These are phyloP conservation scores for Epiblema foenella DNA, from an alignment of 2,888 invertebrate genomes.

Conservation along the genomic window DNA sequence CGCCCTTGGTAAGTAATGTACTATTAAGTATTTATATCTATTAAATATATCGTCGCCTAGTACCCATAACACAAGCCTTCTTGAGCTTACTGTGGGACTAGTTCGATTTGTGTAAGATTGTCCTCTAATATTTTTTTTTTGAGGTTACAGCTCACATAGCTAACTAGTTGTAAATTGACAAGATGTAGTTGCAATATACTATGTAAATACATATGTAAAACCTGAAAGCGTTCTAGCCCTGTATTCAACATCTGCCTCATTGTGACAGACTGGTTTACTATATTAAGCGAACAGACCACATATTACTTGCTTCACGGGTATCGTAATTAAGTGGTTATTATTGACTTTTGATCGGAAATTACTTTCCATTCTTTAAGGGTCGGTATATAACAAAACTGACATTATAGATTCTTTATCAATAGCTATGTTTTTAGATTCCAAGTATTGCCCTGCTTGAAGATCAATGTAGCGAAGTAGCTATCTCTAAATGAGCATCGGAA, in stretches of 20 bases:
- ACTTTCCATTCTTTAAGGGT: slow-evolving; percentile 11
- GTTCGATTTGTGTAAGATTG: too few relatives aligned
- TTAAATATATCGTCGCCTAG: too few relatives aligned
- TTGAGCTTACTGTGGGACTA: too few relatives aligned
- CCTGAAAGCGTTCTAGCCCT: background rate
- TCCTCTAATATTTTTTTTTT: too few relatives aligned
- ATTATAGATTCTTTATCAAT: slow-evolving; percentile 63
- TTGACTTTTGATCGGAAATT: slow-evolving; percentile 15
- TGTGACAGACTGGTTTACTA: slow-evolving; percentile 14
- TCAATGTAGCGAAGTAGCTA: too few relatives aligned
- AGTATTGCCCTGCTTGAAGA: too few relatives aligned
- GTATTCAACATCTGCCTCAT: slow-evolving; percentile 13
- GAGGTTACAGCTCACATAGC: too few relatives aligned
- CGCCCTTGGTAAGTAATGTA: too few relatives aligned
- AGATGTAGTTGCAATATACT: background rate
- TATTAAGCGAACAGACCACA: slow-evolving; percentile 6
- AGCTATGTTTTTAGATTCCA: slow-evolving; percentile 71
- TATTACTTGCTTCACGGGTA: background rate
- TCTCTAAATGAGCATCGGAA: too few relatives aligned
- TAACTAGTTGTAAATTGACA: too few relatives aligned
- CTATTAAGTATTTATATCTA: too few relatives aligned
- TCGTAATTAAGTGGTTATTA: slow-evolving; percentile 13
- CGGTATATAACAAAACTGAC: background rate
- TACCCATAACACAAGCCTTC: too few relatives aligned
- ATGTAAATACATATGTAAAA: background rate